phyloP scores from a whole-genome alignment of 2,113 vertebrate species.

The Oriolus oriolus region DNA sequence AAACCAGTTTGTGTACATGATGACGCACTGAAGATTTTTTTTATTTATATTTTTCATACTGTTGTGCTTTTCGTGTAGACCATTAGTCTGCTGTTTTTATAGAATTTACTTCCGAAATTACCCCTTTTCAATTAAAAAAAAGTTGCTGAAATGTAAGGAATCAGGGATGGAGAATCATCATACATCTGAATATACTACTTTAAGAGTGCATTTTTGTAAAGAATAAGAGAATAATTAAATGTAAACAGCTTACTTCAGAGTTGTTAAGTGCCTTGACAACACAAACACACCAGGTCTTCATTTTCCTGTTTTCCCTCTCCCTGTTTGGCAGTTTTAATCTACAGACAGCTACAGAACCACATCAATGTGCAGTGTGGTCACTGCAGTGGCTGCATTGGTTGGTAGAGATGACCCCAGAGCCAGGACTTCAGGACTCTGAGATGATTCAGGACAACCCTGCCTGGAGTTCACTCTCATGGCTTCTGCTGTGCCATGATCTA shows the following conservation, averaged over 20 bases:
- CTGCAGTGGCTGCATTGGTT: not conserved
- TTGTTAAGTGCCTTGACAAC: not conserved
- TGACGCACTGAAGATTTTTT: not conserved
- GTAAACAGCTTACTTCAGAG: not conserved
- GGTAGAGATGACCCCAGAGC: not conserved
- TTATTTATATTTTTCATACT: not conserved
- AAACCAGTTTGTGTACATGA: not conserved
- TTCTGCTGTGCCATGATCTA: not conserved
- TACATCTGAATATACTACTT: not conserved
- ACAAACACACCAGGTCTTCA: not conserved
- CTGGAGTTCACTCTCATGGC: not conserved
- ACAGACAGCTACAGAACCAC: not conserved
- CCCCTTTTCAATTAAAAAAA: not conserved
- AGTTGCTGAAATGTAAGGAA: not conserved
- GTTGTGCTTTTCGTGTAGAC: not conserved
- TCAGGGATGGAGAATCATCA: not conserved
- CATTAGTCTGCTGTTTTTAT: not conserved
- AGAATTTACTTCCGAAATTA: not conserved
- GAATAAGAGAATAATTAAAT: not conserved
- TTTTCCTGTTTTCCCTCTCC: not conserved
- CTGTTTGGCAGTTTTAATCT: not conserved
- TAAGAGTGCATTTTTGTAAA: not conserved
- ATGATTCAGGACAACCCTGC: not conserved
- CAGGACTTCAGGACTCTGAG: not conserved
- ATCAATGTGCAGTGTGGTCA: not conserved